Conservation (phyloP, 2,113 vertebrate genomes). For the Garra rufa region DNA sequence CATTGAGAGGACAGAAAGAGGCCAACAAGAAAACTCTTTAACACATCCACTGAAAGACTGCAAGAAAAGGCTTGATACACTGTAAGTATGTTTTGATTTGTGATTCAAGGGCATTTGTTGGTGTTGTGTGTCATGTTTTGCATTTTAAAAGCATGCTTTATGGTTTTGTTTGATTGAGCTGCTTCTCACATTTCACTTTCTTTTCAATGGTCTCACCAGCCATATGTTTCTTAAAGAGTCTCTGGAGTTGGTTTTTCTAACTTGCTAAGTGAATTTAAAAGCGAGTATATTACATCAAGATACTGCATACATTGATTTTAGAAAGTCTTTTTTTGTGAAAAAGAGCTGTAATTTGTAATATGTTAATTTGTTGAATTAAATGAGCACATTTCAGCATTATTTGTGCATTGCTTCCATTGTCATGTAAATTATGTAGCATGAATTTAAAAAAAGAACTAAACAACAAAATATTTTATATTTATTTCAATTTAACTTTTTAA, state of each 20-base stretch:
- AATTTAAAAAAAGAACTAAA: too few relatives aligned
- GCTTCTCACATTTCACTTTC: not conserved
- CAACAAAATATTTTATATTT: too few relatives aligned
- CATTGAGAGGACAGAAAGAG: slow-evolving; percentile 14
- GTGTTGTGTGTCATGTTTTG: not conserved
- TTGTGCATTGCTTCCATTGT: not conserved
- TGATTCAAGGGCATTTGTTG: not conserved
- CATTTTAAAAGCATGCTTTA: not conserved
- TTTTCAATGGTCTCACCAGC: not conserved
- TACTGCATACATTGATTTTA: not conserved
- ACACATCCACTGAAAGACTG: not conserved
- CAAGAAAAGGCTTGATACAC: not conserved
- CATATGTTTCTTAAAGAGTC: not conserved
- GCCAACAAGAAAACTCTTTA: not conserved
- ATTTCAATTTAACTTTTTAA: too few relatives aligned
- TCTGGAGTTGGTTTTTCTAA: not conserved
- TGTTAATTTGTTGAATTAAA: not conserved
- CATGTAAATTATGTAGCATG: not conserved
- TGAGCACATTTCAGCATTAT: not conserved
- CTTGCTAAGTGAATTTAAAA: not conserved
- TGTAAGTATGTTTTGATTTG: slow-evolving; percentile 18
- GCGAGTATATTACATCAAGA: not conserved
- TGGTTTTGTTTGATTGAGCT: slow-evolving; percentile 6
- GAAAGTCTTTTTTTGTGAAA: not conserved
- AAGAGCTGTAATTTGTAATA: not conserved